Evolutionary conservation across 2,113 vertebrate species (phyloP).

Genomic region (Trichechus manatus): DNA sequence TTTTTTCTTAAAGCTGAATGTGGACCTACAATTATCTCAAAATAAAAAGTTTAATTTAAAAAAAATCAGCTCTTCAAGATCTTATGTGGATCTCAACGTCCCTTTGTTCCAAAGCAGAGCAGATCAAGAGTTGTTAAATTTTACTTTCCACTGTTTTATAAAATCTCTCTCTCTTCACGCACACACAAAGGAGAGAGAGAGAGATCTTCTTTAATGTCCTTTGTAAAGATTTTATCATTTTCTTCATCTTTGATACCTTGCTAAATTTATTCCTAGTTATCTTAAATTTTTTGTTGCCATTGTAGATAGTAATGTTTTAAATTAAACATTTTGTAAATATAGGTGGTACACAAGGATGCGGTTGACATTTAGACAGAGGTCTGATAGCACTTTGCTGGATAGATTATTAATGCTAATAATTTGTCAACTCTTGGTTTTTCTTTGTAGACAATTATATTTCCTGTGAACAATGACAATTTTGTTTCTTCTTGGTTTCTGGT

Average conservation of each 20-base stretch:
- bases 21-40: neutral
- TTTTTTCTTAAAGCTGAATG: neutral
- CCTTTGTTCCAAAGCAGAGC: constrained; percentile 16
- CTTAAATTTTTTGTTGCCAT: neutral
- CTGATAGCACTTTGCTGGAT: neutral
- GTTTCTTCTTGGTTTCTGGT: neutral
- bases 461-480: neutral
- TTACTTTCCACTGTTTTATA: neutral
- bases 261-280: neutral
- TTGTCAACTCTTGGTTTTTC: neutral
- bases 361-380: neutral
- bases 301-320: neutral
- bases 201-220: neutral
- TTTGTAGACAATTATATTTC: neutral
- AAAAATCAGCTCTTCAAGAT: neutral
- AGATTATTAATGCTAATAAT: neutral
- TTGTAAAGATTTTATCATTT: neutral
- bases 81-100: neutral
- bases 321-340: neutral
- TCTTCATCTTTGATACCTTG: neutral
- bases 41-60: neutral
- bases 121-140: neutral
- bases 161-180: neutral
- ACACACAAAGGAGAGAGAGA: neutral
- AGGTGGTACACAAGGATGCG: neutral